These are phyloP conservation scores for Tanypteryx hageni DNA, from an alignment of 2,888 invertebrate genomes.

Conservation along the genomic window DNA sequence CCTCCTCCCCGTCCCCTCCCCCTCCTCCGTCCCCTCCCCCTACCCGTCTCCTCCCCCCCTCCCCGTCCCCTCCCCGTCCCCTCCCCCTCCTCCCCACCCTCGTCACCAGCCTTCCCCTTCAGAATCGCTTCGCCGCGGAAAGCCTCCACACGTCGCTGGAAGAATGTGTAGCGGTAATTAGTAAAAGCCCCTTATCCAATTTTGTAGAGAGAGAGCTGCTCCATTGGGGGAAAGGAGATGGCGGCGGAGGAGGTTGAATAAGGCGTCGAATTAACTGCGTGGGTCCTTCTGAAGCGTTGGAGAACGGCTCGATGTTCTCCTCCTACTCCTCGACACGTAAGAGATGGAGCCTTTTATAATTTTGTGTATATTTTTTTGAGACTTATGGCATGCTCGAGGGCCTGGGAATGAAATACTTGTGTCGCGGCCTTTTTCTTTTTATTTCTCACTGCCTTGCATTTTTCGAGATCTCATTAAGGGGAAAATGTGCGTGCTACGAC, in stretches of 20 bases:
- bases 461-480: neutral
- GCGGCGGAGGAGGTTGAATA: neutral
- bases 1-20: neutral
- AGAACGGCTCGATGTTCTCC: neutral
- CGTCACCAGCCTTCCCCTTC: neutral
- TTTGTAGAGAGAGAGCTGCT: neutral
- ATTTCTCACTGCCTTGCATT: neutral
- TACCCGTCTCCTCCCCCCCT: neutral
- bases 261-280: neutral
- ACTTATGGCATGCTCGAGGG: neutral
- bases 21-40: neutral
- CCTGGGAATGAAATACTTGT: neutral
- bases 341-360: neutral
- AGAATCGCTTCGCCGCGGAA: neutral
- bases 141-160: neutral
- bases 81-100: neutral
- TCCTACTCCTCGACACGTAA: neutral
- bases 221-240: too few species aligned
- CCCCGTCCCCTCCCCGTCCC: neutral
- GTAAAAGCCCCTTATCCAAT: slow-evolving; percentile 19
- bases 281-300: neutral
- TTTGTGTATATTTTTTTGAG: neutral
- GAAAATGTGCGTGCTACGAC: neutral
- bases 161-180: slow-evolving; percentile 7
- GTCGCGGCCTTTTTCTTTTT: neutral